phyloP scores from a whole-genome alignment of 2,113 vertebrate genomes.

The Lepisosteus oculatus region DNA sequence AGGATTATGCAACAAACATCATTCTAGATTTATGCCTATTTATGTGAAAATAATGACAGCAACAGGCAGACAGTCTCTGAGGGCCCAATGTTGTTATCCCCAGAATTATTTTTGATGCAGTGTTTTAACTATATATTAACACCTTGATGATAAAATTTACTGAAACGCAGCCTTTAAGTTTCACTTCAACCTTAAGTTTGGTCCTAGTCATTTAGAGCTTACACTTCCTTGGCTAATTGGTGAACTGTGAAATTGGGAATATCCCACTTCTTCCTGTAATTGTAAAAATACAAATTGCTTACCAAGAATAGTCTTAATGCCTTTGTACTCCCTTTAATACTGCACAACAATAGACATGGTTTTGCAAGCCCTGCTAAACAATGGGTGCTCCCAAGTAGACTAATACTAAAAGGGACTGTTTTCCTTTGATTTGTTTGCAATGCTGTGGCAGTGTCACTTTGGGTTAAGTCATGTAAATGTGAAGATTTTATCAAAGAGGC shows the following conservation, averaged over 20 bases:
- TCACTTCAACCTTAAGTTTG: no score
- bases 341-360: background rate
- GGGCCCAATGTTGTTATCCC: no score
- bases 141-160: no score
- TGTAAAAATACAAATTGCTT: background rate
- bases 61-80: no score
- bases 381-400: background rate
- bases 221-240: no score
- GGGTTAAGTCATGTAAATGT: background rate
- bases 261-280: background rate
- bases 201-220: no score
- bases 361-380: background rate
- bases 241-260: slow-evolving; percentile 5
- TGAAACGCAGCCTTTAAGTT: no score
- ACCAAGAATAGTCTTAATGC: background rate
- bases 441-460: slow-evolving; percentile 27
- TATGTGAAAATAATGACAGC: no score
- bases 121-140: no score
- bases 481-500: slow-evolving; percentile 17
- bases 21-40: no score
- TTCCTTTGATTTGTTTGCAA: slow-evolving; percentile 48
- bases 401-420: background rate
- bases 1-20: no score
- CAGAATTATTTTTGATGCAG: no score
- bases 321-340: background rate